phyloP scores from a whole-genome alignment of 2,797 vertebrate species.

The Parauchenoglanis ngamensis region DNA sequence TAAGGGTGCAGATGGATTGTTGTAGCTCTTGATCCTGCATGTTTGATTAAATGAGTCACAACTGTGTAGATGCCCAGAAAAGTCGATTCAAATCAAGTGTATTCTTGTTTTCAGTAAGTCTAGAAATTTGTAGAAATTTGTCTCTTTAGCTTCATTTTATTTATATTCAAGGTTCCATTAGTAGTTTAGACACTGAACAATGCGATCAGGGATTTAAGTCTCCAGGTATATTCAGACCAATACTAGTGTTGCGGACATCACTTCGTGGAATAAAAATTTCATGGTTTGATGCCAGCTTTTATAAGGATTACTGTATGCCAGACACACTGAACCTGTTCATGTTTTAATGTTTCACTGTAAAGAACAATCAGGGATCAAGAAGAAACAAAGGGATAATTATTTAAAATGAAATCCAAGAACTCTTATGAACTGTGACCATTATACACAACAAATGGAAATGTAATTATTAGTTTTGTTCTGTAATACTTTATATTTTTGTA shows the following conservation, averaged over 20 bases:
- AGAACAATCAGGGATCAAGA: not conserved
- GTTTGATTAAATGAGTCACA: not conserved
- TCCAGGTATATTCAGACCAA: slow-evolving; percentile 37
- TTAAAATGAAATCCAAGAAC: not conserved
- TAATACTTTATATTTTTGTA: slow-evolving; percentile 60
- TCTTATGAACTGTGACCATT: slow-evolving; percentile 4
- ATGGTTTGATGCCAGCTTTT: not conserved
- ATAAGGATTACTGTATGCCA: not conserved
- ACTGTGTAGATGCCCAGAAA: not conserved
- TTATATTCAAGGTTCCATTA: not conserved
- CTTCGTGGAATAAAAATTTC: not conserved
- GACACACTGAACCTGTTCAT: not conserved
- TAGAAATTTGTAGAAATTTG: no score
- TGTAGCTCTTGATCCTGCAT: not conserved
- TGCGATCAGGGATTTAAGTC: slow-evolving; percentile 43
- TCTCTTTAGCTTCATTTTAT: slow-evolving; percentile 3
- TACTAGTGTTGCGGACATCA: slow-evolving; percentile 24
- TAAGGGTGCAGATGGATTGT: not conserved
- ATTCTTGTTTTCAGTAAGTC: not conserved
- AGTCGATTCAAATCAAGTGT: not conserved
- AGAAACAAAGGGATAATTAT: not conserved
- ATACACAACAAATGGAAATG: slow-evolving; percentile 33
- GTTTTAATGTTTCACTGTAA: slow-evolving; percentile 11
- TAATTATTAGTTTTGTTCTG: slow-evolving; percentile 36
- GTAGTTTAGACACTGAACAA: not conserved